A percentile compares a stretch with the other conserved stretches of the same genome.
phyloP scores from a whole-genome alignment of 2,888 invertebrate species.

The Endotricha flammealis region DNA sequence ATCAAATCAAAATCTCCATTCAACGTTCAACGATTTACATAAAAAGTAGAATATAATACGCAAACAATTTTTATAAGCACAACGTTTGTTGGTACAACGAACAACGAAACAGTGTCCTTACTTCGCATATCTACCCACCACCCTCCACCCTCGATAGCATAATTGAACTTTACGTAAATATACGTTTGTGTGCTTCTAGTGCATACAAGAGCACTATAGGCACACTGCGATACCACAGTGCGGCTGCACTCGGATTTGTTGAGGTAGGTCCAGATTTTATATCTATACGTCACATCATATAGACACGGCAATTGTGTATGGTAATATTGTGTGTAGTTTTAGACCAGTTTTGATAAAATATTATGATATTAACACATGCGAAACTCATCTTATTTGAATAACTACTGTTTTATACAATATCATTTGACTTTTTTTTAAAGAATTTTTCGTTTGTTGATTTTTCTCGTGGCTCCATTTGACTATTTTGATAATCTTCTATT shows the following conservation, averaged over 20 bases:
- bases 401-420: too few species aligned
- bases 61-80: background rate
- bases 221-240: conserved; percentile 36
- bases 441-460: too few species aligned
- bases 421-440: too few species aligned
- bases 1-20: too few species aligned
- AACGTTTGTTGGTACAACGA: background rate
- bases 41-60: conserved; percentile 4
- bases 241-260: conserved; percentile 42
- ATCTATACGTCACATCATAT: conserved; percentile 6
- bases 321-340: too few species aligned
- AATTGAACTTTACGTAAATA: conserved; percentile 51
- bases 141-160: conserved; percentile 38
- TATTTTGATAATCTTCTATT: too few species aligned
- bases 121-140: conserved; percentile 12
- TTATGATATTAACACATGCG: too few species aligned
- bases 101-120: background rate
- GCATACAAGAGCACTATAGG: conserved; percentile 28
- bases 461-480: too few species aligned
- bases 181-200: conserved; percentile 32
- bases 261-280: conserved; percentile 41
- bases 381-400: too few species aligned
- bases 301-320: too few species aligned
- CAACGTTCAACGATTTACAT: too few species aligned
- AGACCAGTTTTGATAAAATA: too few species aligned